Conservation (phyloP, 2,113 vertebrate species). For the Corapipo altera region DNA sequence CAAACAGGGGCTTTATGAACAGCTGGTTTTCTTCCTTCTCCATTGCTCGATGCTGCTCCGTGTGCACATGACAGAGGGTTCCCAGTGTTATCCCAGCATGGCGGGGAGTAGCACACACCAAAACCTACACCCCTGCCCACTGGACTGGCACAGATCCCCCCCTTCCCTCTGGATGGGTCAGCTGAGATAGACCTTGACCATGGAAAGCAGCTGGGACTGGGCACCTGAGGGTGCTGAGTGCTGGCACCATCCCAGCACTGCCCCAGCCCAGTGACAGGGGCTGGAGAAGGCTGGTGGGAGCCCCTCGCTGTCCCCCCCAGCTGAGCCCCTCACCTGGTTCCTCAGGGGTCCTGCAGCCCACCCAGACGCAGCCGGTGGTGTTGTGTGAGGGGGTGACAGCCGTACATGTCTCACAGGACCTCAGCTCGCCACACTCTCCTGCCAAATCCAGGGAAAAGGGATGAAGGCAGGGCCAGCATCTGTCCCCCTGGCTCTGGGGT, state of each 20-base stretch:
- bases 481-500: rapidly evolving
- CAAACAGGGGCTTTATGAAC: background rate
- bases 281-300: background rate
- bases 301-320: background rate
- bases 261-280: background rate
- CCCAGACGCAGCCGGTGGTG: conserved; percentile 8
- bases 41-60: background rate
- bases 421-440: background rate
- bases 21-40: background rate
- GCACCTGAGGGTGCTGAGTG: background rate
- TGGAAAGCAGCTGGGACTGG: background rate
- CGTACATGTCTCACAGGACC: background rate
- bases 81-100: rapidly evolving
- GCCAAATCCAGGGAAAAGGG: background rate
- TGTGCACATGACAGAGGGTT: background rate
- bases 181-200: background rate
- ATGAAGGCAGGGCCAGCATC: background rate
- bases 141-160: background rate
- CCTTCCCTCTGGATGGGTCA: rapidly evolving
- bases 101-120: background rate
- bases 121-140: background rate
- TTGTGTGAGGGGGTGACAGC: background rate
- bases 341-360: background rate
- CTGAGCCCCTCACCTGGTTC: conserved; percentile 12
- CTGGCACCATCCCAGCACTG: rapidly evolving